These are phyloP conservation scores for Otolemur garnettii DNA, from an alignment of 2,113 vertebrate genomes.

Conservation along the genomic window DNA sequence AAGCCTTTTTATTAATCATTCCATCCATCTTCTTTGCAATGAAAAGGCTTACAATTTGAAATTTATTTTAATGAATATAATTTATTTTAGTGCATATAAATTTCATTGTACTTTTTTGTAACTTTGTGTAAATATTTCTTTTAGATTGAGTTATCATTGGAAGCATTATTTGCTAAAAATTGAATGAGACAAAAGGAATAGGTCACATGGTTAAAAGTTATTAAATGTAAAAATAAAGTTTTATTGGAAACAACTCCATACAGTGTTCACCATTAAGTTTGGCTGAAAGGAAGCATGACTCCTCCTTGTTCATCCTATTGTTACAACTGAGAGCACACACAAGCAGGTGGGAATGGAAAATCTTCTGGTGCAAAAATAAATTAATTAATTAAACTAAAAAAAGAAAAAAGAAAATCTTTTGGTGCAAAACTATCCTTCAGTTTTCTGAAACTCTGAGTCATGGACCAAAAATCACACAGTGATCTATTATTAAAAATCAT, in stretches of 20 bases:
- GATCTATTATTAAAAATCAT: no score
- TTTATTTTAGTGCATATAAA: no score
- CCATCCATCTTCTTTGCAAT: background rate
- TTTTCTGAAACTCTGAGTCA: background rate
- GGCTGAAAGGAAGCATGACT: background rate
- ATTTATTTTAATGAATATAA: background rate
- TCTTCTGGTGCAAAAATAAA: no score
- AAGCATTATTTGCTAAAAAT: background rate
- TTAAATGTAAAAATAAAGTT: background rate
- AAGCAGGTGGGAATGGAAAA: background rate
- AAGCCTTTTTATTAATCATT: background rate
- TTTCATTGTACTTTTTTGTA: background rate
- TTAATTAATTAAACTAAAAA: no score
- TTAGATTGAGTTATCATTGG: background rate
- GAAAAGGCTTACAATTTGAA: background rate
- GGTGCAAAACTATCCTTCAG: background rate
- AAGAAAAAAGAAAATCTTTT: no score
- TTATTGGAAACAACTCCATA: background rate
- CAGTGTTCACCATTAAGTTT: background rate
- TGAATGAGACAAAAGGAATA: background rate
- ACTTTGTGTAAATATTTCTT: background rate
- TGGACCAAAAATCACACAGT: fast-evolving
- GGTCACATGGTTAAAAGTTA: background rate
- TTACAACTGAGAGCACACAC: background rate
- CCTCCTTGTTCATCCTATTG: background rate